phyloP scores from a whole-genome alignment of 1,140 invertebrate species.

The Colletes latitarsis region DNA sequence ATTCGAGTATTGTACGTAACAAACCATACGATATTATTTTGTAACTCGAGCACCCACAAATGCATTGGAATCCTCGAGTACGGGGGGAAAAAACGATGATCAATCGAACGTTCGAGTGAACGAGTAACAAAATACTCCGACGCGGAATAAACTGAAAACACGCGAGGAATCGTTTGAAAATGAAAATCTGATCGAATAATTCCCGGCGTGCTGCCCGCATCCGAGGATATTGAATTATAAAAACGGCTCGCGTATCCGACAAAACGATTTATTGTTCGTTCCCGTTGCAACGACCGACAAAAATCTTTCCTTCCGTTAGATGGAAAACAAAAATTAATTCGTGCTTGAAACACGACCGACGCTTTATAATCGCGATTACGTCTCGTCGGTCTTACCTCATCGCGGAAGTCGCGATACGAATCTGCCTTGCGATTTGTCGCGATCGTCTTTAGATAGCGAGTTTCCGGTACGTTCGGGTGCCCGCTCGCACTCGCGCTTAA shows the following conservation, averaged over 20 bases:
- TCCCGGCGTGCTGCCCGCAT: background rate
- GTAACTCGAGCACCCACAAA: too few relatives aligned
- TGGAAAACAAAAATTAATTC: slow-evolving; percentile 25
- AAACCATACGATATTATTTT: too few relatives aligned
- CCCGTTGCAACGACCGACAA: background rate
- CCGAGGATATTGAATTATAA: slow-evolving; percentile 19
- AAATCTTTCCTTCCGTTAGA: background rate
- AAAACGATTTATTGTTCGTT: slow-evolving; percentile 33
- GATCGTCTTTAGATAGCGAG: slow-evolving; percentile 44
- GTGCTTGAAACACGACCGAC: background rate
- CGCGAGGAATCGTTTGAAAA: background rate
- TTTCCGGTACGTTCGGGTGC: slow-evolving; percentile 28
- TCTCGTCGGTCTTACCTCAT: slow-evolving; percentile 41
- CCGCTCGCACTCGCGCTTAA: slow-evolving; percentile 16
- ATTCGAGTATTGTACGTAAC: too few relatives aligned
- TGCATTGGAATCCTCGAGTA: too few relatives aligned
- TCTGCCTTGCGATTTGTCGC: slow-evolving; percentile 49
- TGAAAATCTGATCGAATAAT: background rate
- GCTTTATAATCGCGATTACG: slow-evolving; percentile 30
- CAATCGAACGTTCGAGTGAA: too few relatives aligned
- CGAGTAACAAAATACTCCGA: too few relatives aligned
- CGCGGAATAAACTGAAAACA: background rate
- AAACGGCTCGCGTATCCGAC: slow-evolving; percentile 7
- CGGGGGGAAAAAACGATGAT: too few relatives aligned
- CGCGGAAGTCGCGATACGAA: slow-evolving; percentile 58